These are phyloP conservation scores for Antheraea assamensis DNA, from an alignment of 2,888 invertebrate genomes.

Conservation along the genomic window DNA sequence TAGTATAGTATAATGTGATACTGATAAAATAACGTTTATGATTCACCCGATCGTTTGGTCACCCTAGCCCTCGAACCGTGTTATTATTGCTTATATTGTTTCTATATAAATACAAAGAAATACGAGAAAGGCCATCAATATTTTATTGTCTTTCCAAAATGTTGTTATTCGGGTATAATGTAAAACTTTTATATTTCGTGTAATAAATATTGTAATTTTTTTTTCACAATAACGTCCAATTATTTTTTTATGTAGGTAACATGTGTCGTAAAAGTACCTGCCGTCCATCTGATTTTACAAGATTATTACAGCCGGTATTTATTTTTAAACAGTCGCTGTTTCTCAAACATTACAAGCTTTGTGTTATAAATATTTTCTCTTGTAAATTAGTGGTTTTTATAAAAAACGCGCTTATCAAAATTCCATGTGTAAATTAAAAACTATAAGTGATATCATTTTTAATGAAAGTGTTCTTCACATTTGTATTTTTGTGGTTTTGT, in stretches of 20 bases:
- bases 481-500: too few species aligned
- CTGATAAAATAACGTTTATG: conserved; percentile 7
- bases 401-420: too few species aligned
- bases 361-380: too few species aligned
- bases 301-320: too few species aligned
- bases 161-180: background rate
- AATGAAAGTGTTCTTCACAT: too few species aligned
- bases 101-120: background rate
- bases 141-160: background rate
- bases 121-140: background rate
- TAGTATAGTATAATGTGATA: background rate
- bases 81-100: conserved; percentile 7
- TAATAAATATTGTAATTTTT: background rate
- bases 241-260: background rate
- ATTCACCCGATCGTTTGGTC: conserved; percentile 3
- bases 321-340: too few species aligned
- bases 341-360: too few species aligned
- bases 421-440: too few species aligned
- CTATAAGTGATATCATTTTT: too few species aligned
- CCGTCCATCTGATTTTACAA: background rate
- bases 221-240: background rate
- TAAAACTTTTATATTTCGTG: background rate
- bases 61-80: background rate
- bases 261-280: background rate
- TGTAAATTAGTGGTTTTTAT: too few species aligned